Evolutionary conservation across 2,113 vertebrate species (phyloP).

Genomic region (Corydoras sp.): DNA sequence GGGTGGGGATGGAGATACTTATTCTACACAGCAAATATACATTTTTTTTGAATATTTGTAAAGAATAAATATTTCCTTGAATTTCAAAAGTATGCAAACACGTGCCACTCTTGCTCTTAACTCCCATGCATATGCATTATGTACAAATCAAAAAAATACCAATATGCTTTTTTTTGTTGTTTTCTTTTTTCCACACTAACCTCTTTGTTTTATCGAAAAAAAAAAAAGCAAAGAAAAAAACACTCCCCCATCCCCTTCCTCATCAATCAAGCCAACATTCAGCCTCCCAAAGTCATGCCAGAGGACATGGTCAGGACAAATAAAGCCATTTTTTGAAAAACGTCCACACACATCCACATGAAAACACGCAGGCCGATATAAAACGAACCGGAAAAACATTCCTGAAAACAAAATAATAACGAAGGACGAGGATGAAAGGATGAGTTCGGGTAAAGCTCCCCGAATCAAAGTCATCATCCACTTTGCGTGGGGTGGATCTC

Average conservation of each 20-base stretch:
- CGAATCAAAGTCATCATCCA: slow-evolving; percentile 23
- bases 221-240: background rate
- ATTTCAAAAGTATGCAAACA: slow-evolving; percentile 98
- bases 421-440: no score
- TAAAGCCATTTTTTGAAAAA: slow-evolving; percentile 84
- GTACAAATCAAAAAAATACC: slow-evolving; percentile 99
- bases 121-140: slow-evolving; percentile 98
- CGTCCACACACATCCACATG: slow-evolving; percentile 71
- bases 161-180: slow-evolving; percentile 74
- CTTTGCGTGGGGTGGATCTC: slow-evolving; percentile 54
- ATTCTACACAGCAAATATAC: slow-evolving; percentile 88
- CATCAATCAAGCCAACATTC: slow-evolving; percentile 79
- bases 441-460: no score
- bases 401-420: slow-evolving; percentile 35
- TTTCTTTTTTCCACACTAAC: slow-evolving; percentile 56
- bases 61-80: slow-evolving; percentile 98
- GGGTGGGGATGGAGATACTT: slow-evolving; percentile 37
- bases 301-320: slow-evolving; percentile 80
- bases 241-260: slow-evolving; percentile 35
- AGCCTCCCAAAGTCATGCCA: slow-evolving; percentile 63
- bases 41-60: slow-evolving; percentile 77
- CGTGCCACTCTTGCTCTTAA: slow-evolving; percentile 93
- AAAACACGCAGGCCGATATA: slow-evolving; percentile 60
- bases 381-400: slow-evolving; percentile 47
- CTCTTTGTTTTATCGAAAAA: slow-evolving; percentile 39